Conservation (phyloP, 2,113 vertebrate genomes). For the Eidolon helvum region DNA sequence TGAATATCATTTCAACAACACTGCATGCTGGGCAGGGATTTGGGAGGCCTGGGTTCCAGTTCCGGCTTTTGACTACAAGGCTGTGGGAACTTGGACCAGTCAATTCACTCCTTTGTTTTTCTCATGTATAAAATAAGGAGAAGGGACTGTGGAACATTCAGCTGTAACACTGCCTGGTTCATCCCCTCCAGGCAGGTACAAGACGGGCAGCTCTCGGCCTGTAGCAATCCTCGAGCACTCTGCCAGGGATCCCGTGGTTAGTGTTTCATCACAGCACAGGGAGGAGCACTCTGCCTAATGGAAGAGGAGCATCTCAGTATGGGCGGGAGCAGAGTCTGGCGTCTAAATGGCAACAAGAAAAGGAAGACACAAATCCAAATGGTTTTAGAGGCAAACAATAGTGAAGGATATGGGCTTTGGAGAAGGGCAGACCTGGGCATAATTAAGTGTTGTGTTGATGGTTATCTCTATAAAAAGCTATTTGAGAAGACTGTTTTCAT, state of each 20-base stretch:
- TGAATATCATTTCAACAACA: background rate
- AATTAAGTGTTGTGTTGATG: background rate
- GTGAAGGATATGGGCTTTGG: background rate
- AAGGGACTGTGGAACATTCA: background rate
- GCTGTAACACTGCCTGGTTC: background rate
- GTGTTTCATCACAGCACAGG: background rate
- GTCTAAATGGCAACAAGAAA: background rate
- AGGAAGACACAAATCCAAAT: background rate
- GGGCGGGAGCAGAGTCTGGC: background rate
- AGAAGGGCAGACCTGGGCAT: background rate
- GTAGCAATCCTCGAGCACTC: background rate
- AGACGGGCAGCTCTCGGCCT: background rate
- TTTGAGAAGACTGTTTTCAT: background rate
- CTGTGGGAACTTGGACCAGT: background rate
- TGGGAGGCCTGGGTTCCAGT: background rate
- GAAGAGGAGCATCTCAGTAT: background rate
- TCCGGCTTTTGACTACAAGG: background rate
- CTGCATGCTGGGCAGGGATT: background rate
- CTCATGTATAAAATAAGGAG: background rate
- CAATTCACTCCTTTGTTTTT: background rate
- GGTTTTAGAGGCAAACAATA: background rate
- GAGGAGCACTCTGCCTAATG: background rate
- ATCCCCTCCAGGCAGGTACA: background rate
- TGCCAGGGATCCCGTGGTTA: background rate
- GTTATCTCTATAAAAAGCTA: background rate